Conservation (phyloP, 2,888 invertebrate species). For the Tridacna crocea region DNA sequence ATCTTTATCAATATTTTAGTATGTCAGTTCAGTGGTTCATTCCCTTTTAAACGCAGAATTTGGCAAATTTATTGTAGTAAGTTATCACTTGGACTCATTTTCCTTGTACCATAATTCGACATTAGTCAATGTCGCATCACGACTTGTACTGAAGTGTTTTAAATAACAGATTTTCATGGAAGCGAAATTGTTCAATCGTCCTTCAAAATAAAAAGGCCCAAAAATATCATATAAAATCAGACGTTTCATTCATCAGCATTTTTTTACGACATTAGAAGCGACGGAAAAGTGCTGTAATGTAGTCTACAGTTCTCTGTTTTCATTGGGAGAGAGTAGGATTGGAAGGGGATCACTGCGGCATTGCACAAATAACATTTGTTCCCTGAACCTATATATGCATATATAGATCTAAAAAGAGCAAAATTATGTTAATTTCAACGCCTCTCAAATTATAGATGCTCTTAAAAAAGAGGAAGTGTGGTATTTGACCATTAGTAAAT, state of each 20-base stretch:
- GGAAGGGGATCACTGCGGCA: no score
- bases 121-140: slow-evolving; percentile 45
- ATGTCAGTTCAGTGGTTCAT: neutral
- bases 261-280: neutral
- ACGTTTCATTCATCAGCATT: neutral
- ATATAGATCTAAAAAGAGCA: no score
- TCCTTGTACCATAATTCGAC: slow-evolving; percentile 48
- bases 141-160: neutral
- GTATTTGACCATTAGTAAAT: no score
- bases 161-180: neutral
- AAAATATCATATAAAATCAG: neutral
- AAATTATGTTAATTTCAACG: no score
- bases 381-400: no score
- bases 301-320: no score
- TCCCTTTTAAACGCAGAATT: slow-evolving; percentile 15
- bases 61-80: slow-evolving; percentile 9
- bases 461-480: no score
- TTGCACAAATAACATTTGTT: no score
- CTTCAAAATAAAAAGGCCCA: neutral
- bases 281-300: neutral
- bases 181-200: neutral
- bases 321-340: no score
- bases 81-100: neutral
- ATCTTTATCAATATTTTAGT: neutral
- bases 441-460: no score